Evolutionary conservation across 1,140 invertebrate genomes (phyloP).

Genomic region (Drosophila leontia): DNA sequence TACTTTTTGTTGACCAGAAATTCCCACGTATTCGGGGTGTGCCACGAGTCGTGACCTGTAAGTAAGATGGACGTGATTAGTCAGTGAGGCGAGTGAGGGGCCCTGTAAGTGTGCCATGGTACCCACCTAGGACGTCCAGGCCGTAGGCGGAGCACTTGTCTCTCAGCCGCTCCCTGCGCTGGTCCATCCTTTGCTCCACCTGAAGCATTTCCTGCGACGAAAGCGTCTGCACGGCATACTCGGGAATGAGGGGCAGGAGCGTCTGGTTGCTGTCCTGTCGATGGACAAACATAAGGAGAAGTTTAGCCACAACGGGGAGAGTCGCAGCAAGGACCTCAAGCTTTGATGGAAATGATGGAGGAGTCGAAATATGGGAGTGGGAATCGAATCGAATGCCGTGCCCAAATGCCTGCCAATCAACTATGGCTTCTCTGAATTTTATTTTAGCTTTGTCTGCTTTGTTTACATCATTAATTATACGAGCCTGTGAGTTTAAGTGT

Average conservation of each 20-base stretch:
- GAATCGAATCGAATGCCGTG: constrained; percentile 39
- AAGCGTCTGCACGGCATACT: constrained; percentile 78
- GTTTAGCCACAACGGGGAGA: constrained; percentile 17
- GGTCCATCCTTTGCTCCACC: constrained; percentile 85
- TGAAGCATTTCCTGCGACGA: constrained; percentile 82
- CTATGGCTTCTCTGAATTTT: constrained; percentile 40
- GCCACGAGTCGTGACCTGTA: constrained; percentile 88
- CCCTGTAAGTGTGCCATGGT: constrained; percentile 10
- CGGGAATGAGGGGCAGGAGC: constrained; percentile 75
- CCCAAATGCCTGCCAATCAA: constrained; percentile 43
- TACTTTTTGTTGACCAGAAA: constrained; percentile 92
- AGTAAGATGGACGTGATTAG: constrained; percentile 35
- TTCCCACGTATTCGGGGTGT: constrained; percentile 92
- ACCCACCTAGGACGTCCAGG: constrained; percentile 85
- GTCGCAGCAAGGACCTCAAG: background rate
- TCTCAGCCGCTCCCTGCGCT: constrained; percentile 85
- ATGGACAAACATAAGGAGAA: constrained; percentile 33
- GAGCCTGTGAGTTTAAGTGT: constrained; percentile 44
- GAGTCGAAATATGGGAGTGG: constrained; percentile 20
- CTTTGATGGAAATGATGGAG: constrained; percentile 18
- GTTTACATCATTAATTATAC: constrained; percentile 65
- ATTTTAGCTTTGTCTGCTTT: constrained; percentile 38
- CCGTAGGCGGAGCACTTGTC: constrained; percentile 86
- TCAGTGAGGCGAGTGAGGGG: background rate
- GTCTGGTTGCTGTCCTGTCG: constrained; percentile 83